Percentiles rank a stretch among this genome's conserved stretches.
phyloP scores from a whole-genome alignment of 2,113 vertebrate genomes.

The Isurus oxyrinchus region DNA sequence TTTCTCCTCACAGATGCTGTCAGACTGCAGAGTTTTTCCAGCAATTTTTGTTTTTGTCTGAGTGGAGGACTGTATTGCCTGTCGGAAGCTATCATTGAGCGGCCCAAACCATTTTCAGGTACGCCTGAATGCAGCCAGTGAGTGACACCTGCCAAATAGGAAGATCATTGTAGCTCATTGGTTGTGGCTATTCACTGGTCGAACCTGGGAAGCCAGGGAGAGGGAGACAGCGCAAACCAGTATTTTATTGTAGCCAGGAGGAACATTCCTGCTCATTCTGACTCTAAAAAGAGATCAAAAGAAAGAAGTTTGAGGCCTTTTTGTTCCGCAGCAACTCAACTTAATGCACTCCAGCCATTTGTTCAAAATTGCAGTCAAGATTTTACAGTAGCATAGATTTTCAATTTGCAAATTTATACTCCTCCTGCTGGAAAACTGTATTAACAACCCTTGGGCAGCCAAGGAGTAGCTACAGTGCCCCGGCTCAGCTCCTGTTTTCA shows the following conservation, averaged over 20 bases:
- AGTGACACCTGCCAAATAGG: not conserved
- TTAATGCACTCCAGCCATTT: not conserved
- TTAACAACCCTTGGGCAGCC: no score
- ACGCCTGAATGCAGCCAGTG: not conserved
- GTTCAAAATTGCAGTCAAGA: not conserved
- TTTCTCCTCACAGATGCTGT: no score
- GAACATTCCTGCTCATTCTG: not conserved
- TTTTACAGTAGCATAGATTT: not conserved
- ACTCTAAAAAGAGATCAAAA: not conserved
- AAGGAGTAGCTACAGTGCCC: no score
- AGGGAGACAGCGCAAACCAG: not conserved
- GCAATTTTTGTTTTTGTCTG: no score
- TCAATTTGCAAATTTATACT: no score
- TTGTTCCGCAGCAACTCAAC: not conserved
- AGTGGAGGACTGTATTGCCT: no score
- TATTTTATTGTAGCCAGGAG: not conserved
- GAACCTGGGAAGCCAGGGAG: not conserved
- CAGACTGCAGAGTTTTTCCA: no score
- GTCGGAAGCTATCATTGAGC: not conserved
- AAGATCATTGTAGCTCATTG: not conserved
- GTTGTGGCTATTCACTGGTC: not conserved
- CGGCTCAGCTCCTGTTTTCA: no score
- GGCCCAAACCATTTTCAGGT: not conserved
- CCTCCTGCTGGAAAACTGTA: no score
- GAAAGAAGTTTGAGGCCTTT: not conserved